Percentiles rank a stretch among this genome's conserved stretches.
These are phyloP conservation scores for Apeira syringaria DNA, from an alignment of 2,888 invertebrate genomes.

Conservation along the genomic window DNA sequence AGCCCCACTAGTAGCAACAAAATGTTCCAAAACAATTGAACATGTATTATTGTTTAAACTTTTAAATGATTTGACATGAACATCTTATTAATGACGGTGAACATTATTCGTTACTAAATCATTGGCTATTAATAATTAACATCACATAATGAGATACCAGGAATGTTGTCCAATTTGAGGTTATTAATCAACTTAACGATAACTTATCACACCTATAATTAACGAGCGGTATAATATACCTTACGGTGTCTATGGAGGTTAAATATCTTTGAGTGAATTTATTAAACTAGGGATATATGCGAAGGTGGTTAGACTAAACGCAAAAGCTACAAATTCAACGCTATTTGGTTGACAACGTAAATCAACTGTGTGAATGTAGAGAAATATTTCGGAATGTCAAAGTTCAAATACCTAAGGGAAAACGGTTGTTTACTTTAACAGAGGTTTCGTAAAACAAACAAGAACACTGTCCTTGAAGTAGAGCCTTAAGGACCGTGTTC, in stretches of 20 bases:
- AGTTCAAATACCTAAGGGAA: conserved; percentile 3
- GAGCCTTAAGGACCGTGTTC: too few relatives aligned
- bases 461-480: too few relatives aligned
- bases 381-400: conserved; percentile 1
- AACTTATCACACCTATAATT: too few relatives aligned
- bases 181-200: conserved; percentile 2
- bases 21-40: too few relatives aligned
- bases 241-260: conserved; percentile 2
- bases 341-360: conserved; percentile 8
- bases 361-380: background rate
- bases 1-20: too few relatives aligned
- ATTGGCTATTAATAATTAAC: too few relatives aligned
- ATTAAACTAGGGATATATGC: conserved; percentile 5
- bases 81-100: too few relatives aligned
- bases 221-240: conserved; percentile 1
- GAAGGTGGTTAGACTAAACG: conserved; percentile 9
- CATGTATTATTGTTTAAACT: too few relatives aligned
- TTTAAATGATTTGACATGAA: too few relatives aligned
- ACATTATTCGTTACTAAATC: too few relatives aligned
- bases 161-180: background rate
- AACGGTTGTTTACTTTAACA: too few relatives aligned
- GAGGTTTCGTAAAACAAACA: too few relatives aligned
- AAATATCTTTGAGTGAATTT: conserved; percentile 5
- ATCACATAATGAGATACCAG: background rate
- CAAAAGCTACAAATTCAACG: conserved; percentile 1